Percentiles rank a stretch among this genome's conserved stretches.
These are phyloP conservation scores for Echinometra lucunter DNA, from an alignment of 53 echinoderm and acorn worm genomes.

Conservation along the genomic window DNA sequence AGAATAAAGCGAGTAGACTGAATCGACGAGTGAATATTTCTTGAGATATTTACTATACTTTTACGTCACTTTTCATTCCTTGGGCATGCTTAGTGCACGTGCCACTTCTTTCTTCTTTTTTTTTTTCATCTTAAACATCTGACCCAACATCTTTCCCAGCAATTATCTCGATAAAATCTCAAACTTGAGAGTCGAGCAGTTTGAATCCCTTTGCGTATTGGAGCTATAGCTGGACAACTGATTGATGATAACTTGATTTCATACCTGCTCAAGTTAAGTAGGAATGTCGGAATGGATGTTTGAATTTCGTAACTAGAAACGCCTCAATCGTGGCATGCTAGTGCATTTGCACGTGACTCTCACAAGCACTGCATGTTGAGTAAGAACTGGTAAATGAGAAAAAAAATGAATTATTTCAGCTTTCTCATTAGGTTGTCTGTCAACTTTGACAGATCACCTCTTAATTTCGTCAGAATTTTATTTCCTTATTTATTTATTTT, in stretches of 20 bases:
- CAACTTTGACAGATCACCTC: no score
- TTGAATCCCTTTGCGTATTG: not conserved
- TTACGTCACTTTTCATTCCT: not conserved
- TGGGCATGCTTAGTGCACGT: not conserved
- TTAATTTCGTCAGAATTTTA: no score
- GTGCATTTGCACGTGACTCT: no score
- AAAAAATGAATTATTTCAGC: no score
- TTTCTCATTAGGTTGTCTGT: no score
- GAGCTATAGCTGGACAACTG: not conserved
- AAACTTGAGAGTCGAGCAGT: not conserved
- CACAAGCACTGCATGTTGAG: no score
- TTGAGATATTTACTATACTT: not conserved
- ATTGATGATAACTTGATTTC: not conserved
- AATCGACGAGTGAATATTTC: not conserved
- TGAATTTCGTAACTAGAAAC: not conserved
- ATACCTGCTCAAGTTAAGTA: not conserved
- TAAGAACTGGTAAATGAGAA: no score
- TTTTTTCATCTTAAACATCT: not conserved
- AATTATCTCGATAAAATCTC: not conserved
- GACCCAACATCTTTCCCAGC: not conserved
- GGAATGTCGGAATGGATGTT: not conserved
- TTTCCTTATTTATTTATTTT: no score
- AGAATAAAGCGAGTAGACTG: not conserved
- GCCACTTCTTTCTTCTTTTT: not conserved
- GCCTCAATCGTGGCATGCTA: no score